These are phyloP conservation scores for Macrobrachium rosenbergii DNA, from an alignment of 1,140 invertebrate genomes.

Conservation along the genomic window DNA sequence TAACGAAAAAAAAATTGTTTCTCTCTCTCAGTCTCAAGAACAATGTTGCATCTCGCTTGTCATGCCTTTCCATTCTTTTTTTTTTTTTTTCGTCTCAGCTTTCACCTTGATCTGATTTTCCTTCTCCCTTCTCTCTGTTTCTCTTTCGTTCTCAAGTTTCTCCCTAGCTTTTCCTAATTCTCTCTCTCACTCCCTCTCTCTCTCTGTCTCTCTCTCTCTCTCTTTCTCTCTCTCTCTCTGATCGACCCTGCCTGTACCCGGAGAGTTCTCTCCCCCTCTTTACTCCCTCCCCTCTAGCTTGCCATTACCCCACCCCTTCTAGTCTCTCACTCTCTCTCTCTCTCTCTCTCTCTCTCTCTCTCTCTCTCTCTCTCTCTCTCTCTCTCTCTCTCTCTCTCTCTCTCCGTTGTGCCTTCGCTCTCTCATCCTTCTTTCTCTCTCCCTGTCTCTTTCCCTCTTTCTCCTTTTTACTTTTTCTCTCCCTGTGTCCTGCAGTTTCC, in stretches of 20 bases:
- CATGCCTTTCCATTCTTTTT: neutral
- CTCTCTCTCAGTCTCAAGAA: too few species aligned
- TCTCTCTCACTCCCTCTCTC: constrained; percentile 49
- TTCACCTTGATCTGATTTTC: neutral
- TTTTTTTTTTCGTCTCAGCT: too few species aligned
- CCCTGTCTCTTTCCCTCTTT: constrained; percentile 24
- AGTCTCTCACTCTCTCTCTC: neutral
- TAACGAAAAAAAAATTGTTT: too few species aligned
- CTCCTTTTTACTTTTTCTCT: constrained; percentile 40
- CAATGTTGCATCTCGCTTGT: neutral
- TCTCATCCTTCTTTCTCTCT: constrained; percentile 35
- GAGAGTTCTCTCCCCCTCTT: constrained; percentile 7
- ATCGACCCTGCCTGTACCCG: constrained; percentile 30
- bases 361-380: constrained; percentile 24
- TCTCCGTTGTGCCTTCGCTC: neutral
- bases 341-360: constrained; percentile 26
- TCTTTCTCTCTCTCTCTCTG: constrained; percentile 41
- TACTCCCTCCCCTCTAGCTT: neutral
- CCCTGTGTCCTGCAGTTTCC: constrained; percentile 28
- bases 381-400: constrained; percentile 38
- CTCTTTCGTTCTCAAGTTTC: constrained; percentile 38
- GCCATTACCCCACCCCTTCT: neutral
- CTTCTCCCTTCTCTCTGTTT: constrained; percentile 39
- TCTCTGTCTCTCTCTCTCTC: constrained; percentile 20
- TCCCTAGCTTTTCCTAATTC: constrained; percentile 47